Evolutionary conservation across 2,888 invertebrate genomes (phyloP).

Genomic region (Alentia gelatinosa): DNA sequence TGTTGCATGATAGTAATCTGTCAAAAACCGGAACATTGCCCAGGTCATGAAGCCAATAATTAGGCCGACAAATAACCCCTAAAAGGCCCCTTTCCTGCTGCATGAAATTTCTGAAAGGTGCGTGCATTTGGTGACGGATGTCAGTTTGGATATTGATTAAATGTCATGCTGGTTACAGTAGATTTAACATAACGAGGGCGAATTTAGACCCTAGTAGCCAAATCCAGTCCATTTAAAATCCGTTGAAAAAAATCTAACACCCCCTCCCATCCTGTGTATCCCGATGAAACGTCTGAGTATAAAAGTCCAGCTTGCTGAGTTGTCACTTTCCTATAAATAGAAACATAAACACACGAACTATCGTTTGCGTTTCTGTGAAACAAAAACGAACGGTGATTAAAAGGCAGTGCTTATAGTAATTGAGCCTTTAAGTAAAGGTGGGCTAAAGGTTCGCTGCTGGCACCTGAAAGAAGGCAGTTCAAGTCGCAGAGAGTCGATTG

Average conservation of each 20-base stretch:
- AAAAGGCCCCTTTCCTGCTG: neutral
- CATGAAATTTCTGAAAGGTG: neutral
- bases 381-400: neutral
- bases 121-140: neutral
- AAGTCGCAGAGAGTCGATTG: neutral
- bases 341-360: neutral
- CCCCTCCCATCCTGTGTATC: neutral
- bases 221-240: neutral
- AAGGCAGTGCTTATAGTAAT: neutral
- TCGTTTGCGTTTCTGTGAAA: neutral
- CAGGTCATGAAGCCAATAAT: slow-evolving; percentile 1
- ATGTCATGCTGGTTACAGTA: neutral
- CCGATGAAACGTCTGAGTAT: neutral
- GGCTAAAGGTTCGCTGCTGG: neutral
- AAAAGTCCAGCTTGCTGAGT: neutral
- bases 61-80: neutral
- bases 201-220: neutral
- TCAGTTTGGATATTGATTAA: neutral
- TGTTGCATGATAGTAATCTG: too few relatives aligned
- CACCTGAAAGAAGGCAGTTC: neutral
- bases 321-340: neutral
- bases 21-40: neutral
- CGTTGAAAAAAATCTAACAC: neutral
- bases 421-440: neutral
- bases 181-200: neutral